phyloP scores from a whole-genome alignment of 2,888 invertebrate species.

The Drosophila lacicola region DNA sequence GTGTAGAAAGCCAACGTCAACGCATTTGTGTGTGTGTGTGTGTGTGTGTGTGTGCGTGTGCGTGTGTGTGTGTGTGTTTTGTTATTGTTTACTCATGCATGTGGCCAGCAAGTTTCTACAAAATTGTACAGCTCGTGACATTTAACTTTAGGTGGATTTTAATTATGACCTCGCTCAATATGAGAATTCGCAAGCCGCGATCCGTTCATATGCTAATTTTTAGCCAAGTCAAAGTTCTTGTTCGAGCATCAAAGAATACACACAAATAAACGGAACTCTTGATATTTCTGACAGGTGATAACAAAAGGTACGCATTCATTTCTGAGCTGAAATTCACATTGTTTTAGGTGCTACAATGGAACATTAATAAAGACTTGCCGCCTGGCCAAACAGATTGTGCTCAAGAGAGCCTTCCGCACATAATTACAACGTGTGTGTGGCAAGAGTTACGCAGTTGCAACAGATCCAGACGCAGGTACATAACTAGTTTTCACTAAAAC shows the following conservation, averaged over 20 bases:
- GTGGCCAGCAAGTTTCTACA: slow-evolving; percentile 49
- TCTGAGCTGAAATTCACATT: slow-evolving; percentile 25
- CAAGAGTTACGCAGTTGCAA: slow-evolving; percentile 23
- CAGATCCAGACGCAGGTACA: slow-evolving; percentile 41
- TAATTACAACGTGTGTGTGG: slow-evolving; percentile 15
- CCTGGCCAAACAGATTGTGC: slow-evolving; percentile 30
- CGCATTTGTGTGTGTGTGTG: slow-evolving; percentile 47
- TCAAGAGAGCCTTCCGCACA: slow-evolving; percentile 43
- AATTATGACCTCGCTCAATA: slow-evolving; percentile 33
- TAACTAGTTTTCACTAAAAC: slow-evolving; percentile 65
- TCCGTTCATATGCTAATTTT: slow-evolving; percentile 60
- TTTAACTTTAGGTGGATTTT: slow-evolving; percentile 46
- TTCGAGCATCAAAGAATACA: slow-evolving; percentile 23
- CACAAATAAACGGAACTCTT: slow-evolving; percentile 45
- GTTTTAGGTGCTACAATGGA: slow-evolving; percentile 40
- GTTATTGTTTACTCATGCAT: slow-evolving; percentile 68
- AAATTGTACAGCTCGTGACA: slow-evolving; percentile 35
- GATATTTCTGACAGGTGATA: slow-evolving; percentile 26
- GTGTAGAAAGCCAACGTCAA: slow-evolving; percentile 69
- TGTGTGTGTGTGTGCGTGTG: slow-evolving; percentile 24
- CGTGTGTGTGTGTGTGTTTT: slow-evolving; percentile 47
- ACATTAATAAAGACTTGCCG: slow-evolving; percentile 67
- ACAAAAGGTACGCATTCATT: slow-evolving; percentile 49
- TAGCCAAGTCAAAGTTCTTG: slow-evolving; percentile 15
- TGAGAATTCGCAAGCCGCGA: slow-evolving; percentile 19